Base-by-base conservation (phyloP, 2,888 invertebrate genomes). In the Caenorhabditis panamensis region DNA sequence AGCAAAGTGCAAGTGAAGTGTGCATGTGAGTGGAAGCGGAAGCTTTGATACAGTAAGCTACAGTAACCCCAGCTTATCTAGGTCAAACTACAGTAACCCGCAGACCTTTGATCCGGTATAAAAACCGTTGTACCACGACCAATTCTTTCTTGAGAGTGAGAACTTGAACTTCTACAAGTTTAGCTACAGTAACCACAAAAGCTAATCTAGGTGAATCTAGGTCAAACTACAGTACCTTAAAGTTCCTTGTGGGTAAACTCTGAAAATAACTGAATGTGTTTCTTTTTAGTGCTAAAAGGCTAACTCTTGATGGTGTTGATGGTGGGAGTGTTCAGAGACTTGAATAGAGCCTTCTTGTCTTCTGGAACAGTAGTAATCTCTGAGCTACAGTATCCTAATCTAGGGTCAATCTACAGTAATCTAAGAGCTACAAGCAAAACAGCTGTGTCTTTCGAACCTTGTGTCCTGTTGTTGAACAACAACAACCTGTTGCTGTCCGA, bases 181-280 rank as follows among this genome's bases (percentile, higher is more conserved):
- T n/a, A n/a, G n/a, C n/a, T n/a, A n/a, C n/a, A n/a, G 36, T 5
- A 20, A 47, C 5, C n/a, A 18, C 2, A 31, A 31, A 31, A 31
- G 9, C 5, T 6, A 47, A 47, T 3, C n/a, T 3, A 47, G 6
- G 8, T 18, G 3, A 47, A 47, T n/a, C 24, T 24, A 24, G 9
- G 3, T 11, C 3, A 24, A 47, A 1, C 24, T 9, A 8, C 1
- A 63, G 28, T 64, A 73, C 73, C 73, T 73, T 20, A 73, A 59
- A 59, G 73, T 64, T 44, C 73, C 73, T 63, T 63, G 64, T 58
- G 73, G 73, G 58, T 64, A 73, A 2, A 73, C 73, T 63, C 73
- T 73, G 73, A 58, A 73, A 47, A 11, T 16, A 22, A 20, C n/a
- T 11, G 2, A 18, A 18, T n/a, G 18, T 18, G 2, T 18, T 6